These are phyloP conservation scores for Diarsia rubi DNA, from an alignment of 2,888 invertebrate genomes.

Conservation along the genomic window DNA sequence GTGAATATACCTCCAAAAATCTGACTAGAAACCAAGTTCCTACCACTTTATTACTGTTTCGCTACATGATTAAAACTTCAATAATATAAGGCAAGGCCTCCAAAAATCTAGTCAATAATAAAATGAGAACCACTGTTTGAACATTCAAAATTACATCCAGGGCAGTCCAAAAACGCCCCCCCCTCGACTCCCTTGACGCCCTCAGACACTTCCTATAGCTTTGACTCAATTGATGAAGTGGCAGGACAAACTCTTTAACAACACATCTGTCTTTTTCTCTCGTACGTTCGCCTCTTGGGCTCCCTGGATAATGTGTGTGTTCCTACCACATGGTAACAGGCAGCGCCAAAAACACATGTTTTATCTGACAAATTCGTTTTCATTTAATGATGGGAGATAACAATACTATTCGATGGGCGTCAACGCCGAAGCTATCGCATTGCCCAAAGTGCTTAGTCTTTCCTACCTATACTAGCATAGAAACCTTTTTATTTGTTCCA, in stretches of 20 bases:
- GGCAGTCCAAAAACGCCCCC: neutral
- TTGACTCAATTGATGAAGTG: neutral
- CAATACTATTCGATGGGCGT: conserved; percentile 47
- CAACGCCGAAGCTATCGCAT: conserved; percentile 18
- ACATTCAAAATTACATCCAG: neutral
- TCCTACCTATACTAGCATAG: neutral
- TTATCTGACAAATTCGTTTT: conserved; percentile 17
- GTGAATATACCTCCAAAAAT: conserved; percentile 9
- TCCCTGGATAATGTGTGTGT: neutral
- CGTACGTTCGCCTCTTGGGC: neutral
- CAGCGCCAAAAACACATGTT: conserved; percentile 25
- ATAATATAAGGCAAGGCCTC: neutral
- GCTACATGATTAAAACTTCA: neutral
- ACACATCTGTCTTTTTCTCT: neutral
- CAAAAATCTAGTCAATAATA: neutral
- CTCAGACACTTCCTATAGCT: neutral
- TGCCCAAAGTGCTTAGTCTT: neutral
- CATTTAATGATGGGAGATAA: conserved; percentile 34
- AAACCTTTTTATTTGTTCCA: neutral
- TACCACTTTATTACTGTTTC: neutral
- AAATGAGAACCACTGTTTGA: neutral
- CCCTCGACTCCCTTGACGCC: neutral
- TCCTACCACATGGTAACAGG: conserved; percentile 19
- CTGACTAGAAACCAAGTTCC: neutral
- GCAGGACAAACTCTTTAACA: neutral